These are phyloP conservation scores for Smutsia gigantea DNA, from an alignment of 2,797 vertebrate genomes.

Conservation along the genomic window DNA sequence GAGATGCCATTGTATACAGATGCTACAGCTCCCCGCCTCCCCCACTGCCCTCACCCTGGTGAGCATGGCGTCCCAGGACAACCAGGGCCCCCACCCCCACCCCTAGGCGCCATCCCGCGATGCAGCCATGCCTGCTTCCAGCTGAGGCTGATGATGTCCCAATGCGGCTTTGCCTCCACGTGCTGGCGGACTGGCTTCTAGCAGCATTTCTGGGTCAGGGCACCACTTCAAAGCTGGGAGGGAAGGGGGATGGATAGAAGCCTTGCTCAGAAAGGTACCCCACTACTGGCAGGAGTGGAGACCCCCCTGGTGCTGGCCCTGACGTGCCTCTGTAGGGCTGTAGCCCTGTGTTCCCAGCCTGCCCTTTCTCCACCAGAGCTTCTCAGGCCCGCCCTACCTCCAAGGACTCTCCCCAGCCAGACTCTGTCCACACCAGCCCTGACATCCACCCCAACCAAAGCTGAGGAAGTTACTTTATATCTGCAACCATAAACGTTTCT, in stretches of 20 bases:
- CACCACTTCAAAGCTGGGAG: not conserved
- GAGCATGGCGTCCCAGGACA: not conserved
- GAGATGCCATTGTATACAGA: not conserved
- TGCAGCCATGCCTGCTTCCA: not conserved
- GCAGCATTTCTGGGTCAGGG: not conserved
- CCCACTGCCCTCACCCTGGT: not conserved
- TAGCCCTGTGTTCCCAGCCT: not conserved
- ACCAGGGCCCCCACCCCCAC: not conserved
- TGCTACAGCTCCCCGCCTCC: not conserved
- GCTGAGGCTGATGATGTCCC: not conserved
- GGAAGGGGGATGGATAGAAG: not conserved
- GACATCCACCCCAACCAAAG: not conserved
- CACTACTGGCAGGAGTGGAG: not conserved
- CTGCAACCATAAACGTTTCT: not conserved
- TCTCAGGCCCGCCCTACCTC: not conserved
- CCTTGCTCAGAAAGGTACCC: not conserved
- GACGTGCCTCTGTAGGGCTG: not conserved
- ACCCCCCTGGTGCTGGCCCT: not conserved
- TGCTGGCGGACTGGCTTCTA: not conserved
- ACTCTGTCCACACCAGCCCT: not conserved
- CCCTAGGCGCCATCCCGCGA: accelerated
- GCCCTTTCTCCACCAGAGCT: accelerated
- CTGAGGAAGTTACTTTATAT: not conserved
- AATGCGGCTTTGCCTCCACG: not conserved
- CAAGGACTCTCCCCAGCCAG: not conserved